Base-by-base conservation (phyloP, 2,113 vertebrate genomes). In the Alligator sinensis region DNA sequence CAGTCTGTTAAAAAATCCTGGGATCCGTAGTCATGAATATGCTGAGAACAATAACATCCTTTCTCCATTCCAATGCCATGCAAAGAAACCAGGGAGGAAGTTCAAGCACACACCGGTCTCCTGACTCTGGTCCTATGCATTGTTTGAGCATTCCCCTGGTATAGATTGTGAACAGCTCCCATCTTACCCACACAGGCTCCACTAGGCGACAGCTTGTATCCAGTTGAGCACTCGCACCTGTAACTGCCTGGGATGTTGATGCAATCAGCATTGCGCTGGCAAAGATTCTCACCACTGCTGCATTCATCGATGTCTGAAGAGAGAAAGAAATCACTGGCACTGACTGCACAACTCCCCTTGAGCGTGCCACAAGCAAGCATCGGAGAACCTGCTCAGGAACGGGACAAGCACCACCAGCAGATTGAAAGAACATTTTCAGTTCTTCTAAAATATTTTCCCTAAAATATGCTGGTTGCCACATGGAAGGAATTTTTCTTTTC, bases 201-300 rank as follows among this genome's bases (percentile, higher is more conserved):
- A 1, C 98, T 98, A 4, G 98, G 99, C 0, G 98, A 99, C 79
- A 99, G 98, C 92, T 98, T 99, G 98, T 99, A 99, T 2, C 99
- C 99, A 0, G 96, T 98, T 12, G 98, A 98, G 60, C 99, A 99
- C 85, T 98, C 98, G 95, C 99, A 99, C 96, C 98, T 98, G 97
- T 98, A 99, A 94, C 99, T 99, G 66, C 99, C 99, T 0, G 99
- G 98, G 96, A 99, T 98, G 97, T 99, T 99, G 97, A 99, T 97
- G 63, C 99, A 99, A 96, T 98, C 98, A 4, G 98, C 98, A 4
- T 99, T 98, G 47, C 98, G 98, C 80, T 98, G 98, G 98, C 99
- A 99, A 81, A 99, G 98, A 93, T 98, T 99, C 95, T 99, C 98
- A 72, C 98, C 98, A 0, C 98, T 98, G 96, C 98, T 99, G 92